Conservation (phyloP, 2,797 vertebrate species). For the Apodemus agrarius region DNA sequence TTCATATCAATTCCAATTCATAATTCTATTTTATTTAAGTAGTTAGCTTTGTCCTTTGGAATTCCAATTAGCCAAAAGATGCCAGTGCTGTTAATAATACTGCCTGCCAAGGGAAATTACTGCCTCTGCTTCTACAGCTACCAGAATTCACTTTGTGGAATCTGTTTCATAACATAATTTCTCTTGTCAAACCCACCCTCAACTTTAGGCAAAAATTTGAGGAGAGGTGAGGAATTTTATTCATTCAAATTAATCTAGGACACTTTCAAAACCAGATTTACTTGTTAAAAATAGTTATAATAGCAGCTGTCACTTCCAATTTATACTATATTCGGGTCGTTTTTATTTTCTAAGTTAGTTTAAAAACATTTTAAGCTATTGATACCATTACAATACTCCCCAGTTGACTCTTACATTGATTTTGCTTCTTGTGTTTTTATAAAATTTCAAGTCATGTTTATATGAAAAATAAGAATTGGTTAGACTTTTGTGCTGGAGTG, state of each 20-base stretch:
- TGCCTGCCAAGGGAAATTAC: constrained; percentile 59
- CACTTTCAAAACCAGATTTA: constrained; percentile 58
- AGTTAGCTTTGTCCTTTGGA: constrained; percentile 70
- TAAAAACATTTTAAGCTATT: constrained; percentile 61
- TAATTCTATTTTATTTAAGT: constrained; percentile 75
- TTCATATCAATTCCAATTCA: constrained; percentile 69
- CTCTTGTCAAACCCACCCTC: not conserved
- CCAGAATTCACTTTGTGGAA: constrained; percentile 48
- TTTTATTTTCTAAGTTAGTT: constrained; percentile 52
- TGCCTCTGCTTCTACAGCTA: constrained; percentile 3
- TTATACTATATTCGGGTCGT: constrained; percentile 14
- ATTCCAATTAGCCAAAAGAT: constrained; percentile 69
- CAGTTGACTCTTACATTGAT: constrained; percentile 30
- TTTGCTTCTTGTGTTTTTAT: constrained; percentile 19
- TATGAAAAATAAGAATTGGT: constrained; percentile 38
- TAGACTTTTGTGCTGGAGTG: not conserved
- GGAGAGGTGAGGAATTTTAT: not conserved
- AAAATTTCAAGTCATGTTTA: constrained; percentile 38
- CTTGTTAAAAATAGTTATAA: constrained; percentile 62
- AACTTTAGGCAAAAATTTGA: constrained; percentile 20
- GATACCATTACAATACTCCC: not conserved
- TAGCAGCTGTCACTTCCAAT: constrained; percentile 38
- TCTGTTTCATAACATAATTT: constrained; percentile 21
- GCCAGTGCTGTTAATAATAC: constrained; percentile 42
- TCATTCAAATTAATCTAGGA: constrained; percentile 36